These are phyloP conservation scores for Oncorhynchus kisutch DNA, from an alignment of 2,113 vertebrate species.

Conservation along the genomic window DNA sequence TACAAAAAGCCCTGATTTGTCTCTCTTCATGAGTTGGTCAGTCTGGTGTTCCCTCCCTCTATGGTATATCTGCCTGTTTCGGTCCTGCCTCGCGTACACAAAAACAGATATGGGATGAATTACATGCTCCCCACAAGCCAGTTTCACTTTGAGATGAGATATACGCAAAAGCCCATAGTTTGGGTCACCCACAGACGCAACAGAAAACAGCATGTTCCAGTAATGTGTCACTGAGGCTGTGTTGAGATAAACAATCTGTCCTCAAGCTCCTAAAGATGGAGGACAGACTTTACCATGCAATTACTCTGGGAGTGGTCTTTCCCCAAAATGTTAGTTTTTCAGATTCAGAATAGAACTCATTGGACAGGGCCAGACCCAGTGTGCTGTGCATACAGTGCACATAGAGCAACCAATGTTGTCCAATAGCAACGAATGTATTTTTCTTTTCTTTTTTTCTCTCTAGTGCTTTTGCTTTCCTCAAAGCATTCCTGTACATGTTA, in stretches of 20 bases:
- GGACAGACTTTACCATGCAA: slow-evolving; percentile 36
- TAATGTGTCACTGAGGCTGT: slow-evolving; percentile 34
- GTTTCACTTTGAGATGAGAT: not conserved
- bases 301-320: slow-evolving; percentile 50
- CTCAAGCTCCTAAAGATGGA: slow-evolving; percentile 39
- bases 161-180: not conserved
- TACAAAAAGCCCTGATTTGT: not conserved
- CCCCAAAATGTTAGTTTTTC: slow-evolving; percentile 39
- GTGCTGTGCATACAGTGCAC: no score
- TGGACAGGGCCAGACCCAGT: no score
- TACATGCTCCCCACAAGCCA: not conserved
- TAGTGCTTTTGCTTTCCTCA: no score
- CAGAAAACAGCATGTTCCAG: slow-evolving; percentile 30
- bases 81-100: no score
- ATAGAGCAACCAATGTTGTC: no score
- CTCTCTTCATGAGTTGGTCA: no score
- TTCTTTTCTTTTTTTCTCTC: no score
- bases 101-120: no score
- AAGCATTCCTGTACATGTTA: no score
- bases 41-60: no score
- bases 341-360: not conserved
- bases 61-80: no score
- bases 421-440: no score
- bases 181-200: not conserved
- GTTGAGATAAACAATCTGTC: slow-evolving; percentile 3